Conservation (phyloP, 2,797 vertebrate species). For the Lutjanus argentimaculatus region DNA sequence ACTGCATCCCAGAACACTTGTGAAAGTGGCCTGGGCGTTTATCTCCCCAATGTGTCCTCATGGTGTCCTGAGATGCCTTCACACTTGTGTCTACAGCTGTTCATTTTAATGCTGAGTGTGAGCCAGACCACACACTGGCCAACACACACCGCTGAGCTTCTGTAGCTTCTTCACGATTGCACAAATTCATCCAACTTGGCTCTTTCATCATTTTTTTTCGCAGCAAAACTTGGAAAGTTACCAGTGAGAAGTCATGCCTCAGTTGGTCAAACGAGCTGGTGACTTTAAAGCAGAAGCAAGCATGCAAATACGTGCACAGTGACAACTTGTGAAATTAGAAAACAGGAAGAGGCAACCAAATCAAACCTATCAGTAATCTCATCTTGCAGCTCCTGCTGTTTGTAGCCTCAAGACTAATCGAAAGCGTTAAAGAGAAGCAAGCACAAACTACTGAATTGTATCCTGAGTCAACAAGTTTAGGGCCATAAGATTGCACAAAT, state of each 20-base stretch:
- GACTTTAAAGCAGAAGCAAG: neutral
- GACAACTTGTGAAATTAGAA: neutral
- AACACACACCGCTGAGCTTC: neutral
- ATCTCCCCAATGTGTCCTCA: neutral
- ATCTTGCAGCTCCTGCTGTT: constrained; percentile 5
- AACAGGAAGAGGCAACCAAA: constrained; percentile 7
- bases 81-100: constrained; percentile 14
- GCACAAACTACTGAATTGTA: too few species aligned
- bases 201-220: neutral
- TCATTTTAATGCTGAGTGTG: constrained; percentile 22
- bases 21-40: neutral
- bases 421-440: neutral
- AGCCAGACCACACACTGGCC: neutral
- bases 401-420: neutral
- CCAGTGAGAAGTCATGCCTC: too few species aligned
- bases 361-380: neutral
- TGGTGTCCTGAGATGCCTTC: neutral
- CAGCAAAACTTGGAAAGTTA: neutral
- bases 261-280: too few species aligned
- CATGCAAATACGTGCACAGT: neutral
- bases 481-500: neutral
- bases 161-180: neutral
- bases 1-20: neutral
- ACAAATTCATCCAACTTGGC: neutral
- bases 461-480: neutral